Conservation (phyloP, 2,797 vertebrate genomes). For the Columba guinea region DNA sequence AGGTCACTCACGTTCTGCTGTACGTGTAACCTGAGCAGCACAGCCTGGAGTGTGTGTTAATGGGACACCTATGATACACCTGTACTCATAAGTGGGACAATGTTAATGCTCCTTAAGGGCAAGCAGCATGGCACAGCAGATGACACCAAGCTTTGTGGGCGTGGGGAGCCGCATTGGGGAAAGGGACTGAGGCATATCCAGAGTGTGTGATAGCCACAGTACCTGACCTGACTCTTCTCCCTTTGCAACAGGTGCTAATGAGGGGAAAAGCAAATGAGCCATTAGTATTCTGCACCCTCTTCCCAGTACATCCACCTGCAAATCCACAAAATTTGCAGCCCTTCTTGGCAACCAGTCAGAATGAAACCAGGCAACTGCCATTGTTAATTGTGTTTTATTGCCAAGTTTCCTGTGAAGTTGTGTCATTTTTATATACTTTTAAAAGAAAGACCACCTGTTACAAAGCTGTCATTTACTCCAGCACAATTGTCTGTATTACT, state of each 20-base stretch:
- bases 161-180: background rate
- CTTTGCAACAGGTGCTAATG: background rate
- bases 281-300: background rate
- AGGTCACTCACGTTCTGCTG: background rate
- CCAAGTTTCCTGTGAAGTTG: background rate
- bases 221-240: background rate
- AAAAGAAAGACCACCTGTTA: background rate
- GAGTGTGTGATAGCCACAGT: fast-evolving
- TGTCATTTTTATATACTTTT: background rate
- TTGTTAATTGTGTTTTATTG: background rate
- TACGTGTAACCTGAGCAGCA: background rate
- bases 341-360: background rate
- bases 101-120: background rate
- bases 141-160: background rate
- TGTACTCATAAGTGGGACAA: background rate
- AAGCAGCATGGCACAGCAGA: background rate
- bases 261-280: background rate
- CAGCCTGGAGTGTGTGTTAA: background rate
- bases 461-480: background rate
- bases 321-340: background rate
- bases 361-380: background rate
- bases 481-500: background rate
- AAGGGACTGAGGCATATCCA: background rate
- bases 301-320: background rate
- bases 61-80: too few relatives aligned